Evolutionary conservation across 2,797 vertebrate species (phyloP), one percentile per base, ranked within the genome.

Genomic region (Brachyalestes nurse): DNA sequence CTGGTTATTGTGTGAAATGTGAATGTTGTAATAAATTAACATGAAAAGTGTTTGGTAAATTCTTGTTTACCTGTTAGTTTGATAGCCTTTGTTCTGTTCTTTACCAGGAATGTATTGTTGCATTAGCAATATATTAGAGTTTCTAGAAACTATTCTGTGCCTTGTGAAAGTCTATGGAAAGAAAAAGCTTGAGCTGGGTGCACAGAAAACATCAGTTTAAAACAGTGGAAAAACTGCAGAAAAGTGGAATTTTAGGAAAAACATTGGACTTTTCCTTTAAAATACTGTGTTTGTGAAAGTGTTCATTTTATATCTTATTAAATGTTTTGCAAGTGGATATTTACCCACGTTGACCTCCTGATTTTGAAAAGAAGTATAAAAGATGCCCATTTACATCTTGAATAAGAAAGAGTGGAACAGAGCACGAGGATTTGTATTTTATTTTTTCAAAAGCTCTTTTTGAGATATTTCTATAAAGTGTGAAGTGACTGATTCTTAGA

Each of bases 261-360:
- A n/a, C 19, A 12, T 10, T 66, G 19, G 7, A 21, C 3, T 21
- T 66, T 66, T 66, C 38, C 45, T 10, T 64, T 55, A 86, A 80
- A 82, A 86, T 87, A 80, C 77, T 88, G 91, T 93, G 87, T 88
- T 88, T 90, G 91, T 94, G 91, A 49, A 84, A 91, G 88, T 88
- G 83, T 88, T 87, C 83, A 89, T 86, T 91, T 92, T 93, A 90
- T 89, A 88, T 79, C 42, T 74, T 84, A 93, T 93, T 93, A 94
- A 94, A 95, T 93, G 90, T 92, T 91, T 90, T 89, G 84, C 87
- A 92, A 93, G 75, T 88, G 85, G 86, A 87, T 79, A 70, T 73
- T 69, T 80, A 28, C 71, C 17, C 70, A 9, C 28, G 21, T 61
- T 47, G 72, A 72, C 28, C 19, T 49, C 5, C 70, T 66, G 72